Conservation (phyloP, 1,140 invertebrate genomes). For the Halyomorpha halys region DNA sequence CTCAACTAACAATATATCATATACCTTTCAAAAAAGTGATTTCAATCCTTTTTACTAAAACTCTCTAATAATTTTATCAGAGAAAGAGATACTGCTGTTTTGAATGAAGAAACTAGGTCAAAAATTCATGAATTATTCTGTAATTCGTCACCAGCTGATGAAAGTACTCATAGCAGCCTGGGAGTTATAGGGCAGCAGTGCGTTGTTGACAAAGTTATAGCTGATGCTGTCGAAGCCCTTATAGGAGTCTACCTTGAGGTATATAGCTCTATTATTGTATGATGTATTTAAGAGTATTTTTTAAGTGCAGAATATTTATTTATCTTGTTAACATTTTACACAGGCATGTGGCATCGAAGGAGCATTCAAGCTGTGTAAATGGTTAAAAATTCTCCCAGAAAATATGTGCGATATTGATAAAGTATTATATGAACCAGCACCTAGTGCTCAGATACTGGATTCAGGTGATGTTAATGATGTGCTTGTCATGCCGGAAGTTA, state of each 20-base stretch:
- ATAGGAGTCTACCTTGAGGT: constrained; percentile 64
- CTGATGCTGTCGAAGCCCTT: constrained; percentile 75
- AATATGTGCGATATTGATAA: neutral
- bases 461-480: neutral
- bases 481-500: constrained; percentile 35
- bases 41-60: neutral
- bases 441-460: constrained; percentile 1
- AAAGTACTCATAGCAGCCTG: constrained; percentile 3
- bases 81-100: constrained; percentile 2
- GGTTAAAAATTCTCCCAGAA: constrained; percentile 5
- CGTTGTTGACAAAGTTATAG: constrained; percentile 51
- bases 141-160: constrained; percentile 14
- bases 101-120: neutral
- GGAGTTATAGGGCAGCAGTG: constrained; percentile 27
- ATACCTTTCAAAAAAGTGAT: neutral
- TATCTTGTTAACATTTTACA: neutral
- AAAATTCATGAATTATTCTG: constrained; percentile 4
- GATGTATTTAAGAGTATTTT: neutral
- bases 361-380: constrained; percentile 14
- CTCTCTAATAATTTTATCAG: constrained; percentile 3
- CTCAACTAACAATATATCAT: neutral
- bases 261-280: constrained; percentile 7
- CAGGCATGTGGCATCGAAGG: constrained; percentile 24
- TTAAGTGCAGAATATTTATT: neutral
- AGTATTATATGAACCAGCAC: constrained; percentile 13